Percentiles rank a stretch among this genome's conserved stretches.
These are phyloP conservation scores for Daboia siamensis DNA, from an alignment of 2,113 vertebrate genomes.

Conservation along the genomic window DNA sequence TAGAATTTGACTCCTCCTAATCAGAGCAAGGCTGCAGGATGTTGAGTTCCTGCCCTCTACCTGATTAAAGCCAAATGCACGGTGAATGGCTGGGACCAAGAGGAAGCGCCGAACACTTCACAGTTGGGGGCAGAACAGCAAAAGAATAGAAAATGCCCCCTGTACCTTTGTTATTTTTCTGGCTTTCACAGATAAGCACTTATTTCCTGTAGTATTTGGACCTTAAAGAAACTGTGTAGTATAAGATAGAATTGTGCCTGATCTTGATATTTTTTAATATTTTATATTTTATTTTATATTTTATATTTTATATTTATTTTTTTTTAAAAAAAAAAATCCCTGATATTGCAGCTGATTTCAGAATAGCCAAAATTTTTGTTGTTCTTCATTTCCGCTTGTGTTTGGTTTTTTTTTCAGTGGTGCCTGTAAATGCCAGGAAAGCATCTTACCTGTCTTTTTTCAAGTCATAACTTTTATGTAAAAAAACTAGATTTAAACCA, in stretches of 20 bases:
- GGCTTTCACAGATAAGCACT: conserved; percentile 71
- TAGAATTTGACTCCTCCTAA: conserved; percentile 89
- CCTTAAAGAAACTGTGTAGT: conserved; percentile 48
- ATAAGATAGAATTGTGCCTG: conserved; percentile 32
- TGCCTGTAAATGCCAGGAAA: conserved; percentile 34
- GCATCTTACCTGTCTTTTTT: conserved; percentile 55
- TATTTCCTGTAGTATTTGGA: conserved; percentile 59
- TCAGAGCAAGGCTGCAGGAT: conserved; percentile 88
- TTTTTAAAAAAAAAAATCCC: conserved; percentile 31
- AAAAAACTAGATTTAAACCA: conserved; percentile 4
- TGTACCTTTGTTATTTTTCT: conserved; percentile 71
- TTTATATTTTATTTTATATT: too few species aligned
- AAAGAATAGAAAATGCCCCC: conserved; percentile 60
- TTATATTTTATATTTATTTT: too few species aligned
- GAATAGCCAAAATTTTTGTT: conserved; percentile 12
- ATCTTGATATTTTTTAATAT: too few species aligned
- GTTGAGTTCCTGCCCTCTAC: conserved; percentile 86
- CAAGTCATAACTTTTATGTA: conserved; percentile 30
- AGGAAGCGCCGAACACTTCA: conserved; percentile 70
- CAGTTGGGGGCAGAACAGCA: conserved; percentile 70
- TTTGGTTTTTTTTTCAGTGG: conserved; percentile 41
- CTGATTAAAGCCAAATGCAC: conserved; percentile 92
- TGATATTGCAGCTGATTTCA: conserved; percentile 44
- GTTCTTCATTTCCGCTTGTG: neutral
- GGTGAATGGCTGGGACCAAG: conserved; percentile 70